These are phyloP conservation scores for Linepithema humile DNA, from an alignment of 1,140 invertebrate species.

Conservation along the genomic window DNA sequence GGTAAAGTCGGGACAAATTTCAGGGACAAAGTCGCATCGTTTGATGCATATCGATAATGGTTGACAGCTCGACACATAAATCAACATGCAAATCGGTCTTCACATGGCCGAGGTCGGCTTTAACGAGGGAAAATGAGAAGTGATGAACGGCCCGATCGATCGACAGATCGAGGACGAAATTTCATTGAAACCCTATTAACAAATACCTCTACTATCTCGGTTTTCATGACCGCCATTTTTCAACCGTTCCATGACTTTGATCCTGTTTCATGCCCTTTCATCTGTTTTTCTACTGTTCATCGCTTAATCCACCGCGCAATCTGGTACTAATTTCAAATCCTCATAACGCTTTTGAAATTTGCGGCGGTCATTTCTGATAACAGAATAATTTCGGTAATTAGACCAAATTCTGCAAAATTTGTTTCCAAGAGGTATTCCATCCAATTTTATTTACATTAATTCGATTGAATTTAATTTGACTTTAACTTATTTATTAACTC, in stretches of 20 bases:
- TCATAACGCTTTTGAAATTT: constrained; percentile 3
- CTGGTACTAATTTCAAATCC: background rate
- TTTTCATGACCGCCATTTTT: constrained; percentile 15
- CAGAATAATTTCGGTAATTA: background rate
- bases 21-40: background rate
- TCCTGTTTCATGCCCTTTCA: background rate
- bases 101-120: constrained; percentile 46
- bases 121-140: constrained; percentile 75
- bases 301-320: background rate
- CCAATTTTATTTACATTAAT: background rate
- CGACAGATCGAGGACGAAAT: constrained; percentile 66
- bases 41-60: constrained; percentile 21
- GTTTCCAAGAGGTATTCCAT: background rate
- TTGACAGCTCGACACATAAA: constrained; percentile 28
- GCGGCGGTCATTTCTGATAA: background rate
- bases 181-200: constrained; percentile 73
- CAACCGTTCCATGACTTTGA: background rate
- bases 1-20: background rate
- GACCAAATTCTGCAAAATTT: background rate
- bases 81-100: constrained; percentile 65
- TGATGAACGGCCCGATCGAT: constrained; percentile 65
- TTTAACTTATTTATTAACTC: background rate
- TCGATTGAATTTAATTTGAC: background rate
- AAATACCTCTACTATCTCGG: constrained; percentile 8
- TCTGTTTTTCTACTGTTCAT: constrained; percentile 4